Evolutionary conservation across 2,888 invertebrate species (phyloP).

Genomic region (Bombyx huttoni): DNA sequence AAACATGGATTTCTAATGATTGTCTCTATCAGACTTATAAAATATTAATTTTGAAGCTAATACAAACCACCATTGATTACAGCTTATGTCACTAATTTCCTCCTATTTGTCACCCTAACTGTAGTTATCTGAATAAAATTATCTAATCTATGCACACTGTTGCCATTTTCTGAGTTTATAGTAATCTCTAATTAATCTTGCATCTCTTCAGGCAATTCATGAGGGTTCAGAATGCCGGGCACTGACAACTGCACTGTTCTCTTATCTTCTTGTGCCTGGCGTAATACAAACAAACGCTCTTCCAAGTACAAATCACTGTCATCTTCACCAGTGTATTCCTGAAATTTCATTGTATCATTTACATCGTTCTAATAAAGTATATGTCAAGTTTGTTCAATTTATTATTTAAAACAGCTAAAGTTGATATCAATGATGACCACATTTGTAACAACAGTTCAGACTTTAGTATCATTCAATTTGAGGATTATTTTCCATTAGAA

Average conservation of each 20-base stretch:
- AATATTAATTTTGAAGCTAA: not conserved
- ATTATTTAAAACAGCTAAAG: too few species aligned
- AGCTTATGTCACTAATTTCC: not conserved
- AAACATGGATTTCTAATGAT: too few species aligned
- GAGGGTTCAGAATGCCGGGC: constrained; percentile 96
- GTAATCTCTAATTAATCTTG: constrained; percentile 77
- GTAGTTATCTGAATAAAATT: not conserved
- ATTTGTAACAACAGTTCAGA: too few species aligned
- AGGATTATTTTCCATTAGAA: too few species aligned
- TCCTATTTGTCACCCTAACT: not conserved
- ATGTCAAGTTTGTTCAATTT: too few species aligned
- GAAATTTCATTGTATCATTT: constrained; percentile 12
- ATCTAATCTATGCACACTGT: constrained; percentile 29
- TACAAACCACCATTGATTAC: not conserved
- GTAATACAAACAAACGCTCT: constrained; percentile 92
- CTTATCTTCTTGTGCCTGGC: constrained; percentile 94
- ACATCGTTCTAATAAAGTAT: too few species aligned
- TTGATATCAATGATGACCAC: too few species aligned
- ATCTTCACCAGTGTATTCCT: constrained; percentile 99
- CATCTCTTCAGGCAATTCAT: constrained; percentile 96
- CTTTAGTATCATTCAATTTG: too few species aligned
- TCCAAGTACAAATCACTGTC: constrained; percentile 97
- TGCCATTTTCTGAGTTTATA: constrained; percentile 23
- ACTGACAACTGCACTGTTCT: constrained; percentile 93
- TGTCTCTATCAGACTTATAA: not conserved